Base-by-base conservation (phyloP, 92 coral and sea anemone genomes). In the Actinostola sp. region DNA sequence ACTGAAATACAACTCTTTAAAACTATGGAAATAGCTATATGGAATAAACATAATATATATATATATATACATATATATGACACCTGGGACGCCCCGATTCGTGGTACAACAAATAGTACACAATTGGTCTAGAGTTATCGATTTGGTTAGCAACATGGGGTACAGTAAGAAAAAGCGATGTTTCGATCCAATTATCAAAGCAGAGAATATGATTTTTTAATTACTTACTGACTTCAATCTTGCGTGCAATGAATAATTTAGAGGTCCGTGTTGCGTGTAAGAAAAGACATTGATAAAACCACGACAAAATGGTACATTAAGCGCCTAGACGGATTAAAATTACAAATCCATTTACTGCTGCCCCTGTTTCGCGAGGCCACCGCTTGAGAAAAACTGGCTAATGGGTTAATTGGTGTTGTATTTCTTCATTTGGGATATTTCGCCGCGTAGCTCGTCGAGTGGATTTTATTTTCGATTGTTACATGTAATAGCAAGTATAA, bases 231-330 rank as follows among this genome's bases (percentile, higher is more conserved):
- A 28, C 10, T 33, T 49, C 32, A 38, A 57, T 27, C 27, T 50
- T 67, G 73, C 60, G 73, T 67, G 73, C 59, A 15, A 67, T 67
- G 53, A 67, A 67, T 67, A 48, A 67, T 67, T 67, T 42, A 67
- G 29, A 13, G 42, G 12, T 67, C 73, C 33, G 28, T 17, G 35
- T 28, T 46, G 73, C 73, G 73, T 67, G 73, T 30, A 48, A 46
- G 41, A n/a, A 59, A 48, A 65, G 28, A 23, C 16, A 11, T 23
- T 21, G 5, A 65, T 27, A 39, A 44, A 65, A 9, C 67, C 44
- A 45, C 8, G 9, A 65, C 30, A 30, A 59, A 49, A 25, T 19
- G 19, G 27, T 42, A 44, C 38, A 24, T 9, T 42, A 65, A 28
- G 8, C n/a, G 13, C 20, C 19, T 21, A 28, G 41, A 29, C 43